Conservation (phyloP, 2,113 vertebrate species). For the Mormoops blainvillei region DNA sequence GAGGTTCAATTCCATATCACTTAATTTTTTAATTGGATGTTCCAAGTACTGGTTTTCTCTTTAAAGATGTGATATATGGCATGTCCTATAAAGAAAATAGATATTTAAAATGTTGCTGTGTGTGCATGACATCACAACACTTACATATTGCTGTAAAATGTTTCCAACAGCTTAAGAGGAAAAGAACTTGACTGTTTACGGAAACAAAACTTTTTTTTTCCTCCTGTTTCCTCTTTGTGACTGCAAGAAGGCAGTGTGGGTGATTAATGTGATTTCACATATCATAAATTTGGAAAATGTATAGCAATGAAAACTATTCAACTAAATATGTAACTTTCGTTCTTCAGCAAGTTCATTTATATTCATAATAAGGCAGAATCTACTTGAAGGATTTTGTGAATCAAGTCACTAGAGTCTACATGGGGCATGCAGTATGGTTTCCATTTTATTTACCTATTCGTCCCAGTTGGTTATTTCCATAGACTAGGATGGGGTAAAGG, state of each 20-base stretch:
- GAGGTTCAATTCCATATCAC: neutral
- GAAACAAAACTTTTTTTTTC: neutral
- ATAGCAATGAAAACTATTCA: neutral
- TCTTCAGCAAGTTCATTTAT: constrained; percentile 24
- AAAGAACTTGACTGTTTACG: neutral
- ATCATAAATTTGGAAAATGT: neutral
- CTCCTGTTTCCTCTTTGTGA: neutral
- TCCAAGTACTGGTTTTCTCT: neutral
- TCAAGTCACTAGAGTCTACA: neutral
- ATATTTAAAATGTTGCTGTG: neutral
- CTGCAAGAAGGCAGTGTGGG: neutral
- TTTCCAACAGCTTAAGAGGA: neutral
- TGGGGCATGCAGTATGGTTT: neutral
- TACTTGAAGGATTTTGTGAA: neutral
- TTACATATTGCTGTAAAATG: neutral
- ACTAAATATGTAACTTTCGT: neutral
- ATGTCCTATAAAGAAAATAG: neutral
- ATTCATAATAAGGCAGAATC: constrained; percentile 20
- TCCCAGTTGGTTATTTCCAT: neutral
- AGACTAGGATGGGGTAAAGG: neutral
- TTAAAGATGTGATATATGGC: neutral
- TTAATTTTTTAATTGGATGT: neutral
- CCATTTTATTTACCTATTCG: constrained; percentile 2
- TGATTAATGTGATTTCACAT: neutral
- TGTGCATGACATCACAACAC: neutral